Evolutionary conservation across 2,797 vertebrate species (phyloP).

Genomic region (Mionectes olivaceus): DNA sequence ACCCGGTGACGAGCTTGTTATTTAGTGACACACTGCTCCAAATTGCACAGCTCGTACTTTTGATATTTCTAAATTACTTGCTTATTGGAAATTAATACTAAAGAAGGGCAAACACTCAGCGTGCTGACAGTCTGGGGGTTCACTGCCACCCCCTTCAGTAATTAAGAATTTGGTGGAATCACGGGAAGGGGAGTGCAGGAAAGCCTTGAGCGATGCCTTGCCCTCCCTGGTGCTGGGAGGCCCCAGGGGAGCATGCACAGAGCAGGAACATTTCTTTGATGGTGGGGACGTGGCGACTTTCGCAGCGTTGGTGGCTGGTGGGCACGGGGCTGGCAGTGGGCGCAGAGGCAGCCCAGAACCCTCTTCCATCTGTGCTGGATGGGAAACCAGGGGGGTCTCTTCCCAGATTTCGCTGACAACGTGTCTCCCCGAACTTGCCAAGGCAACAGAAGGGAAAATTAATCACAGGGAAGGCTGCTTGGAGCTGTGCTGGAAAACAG

Average conservation of each 20-base stretch:
- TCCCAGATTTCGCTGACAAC: background rate
- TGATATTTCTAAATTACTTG: background rate
- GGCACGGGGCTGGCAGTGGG: background rate
- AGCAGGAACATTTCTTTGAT: rapidly evolving
- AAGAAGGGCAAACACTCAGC: background rate
- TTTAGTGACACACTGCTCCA: slow-evolving; percentile 33
- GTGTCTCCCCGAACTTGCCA: slow-evolving; percentile 16
- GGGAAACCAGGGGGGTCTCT: background rate
- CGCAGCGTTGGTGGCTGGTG: background rate
- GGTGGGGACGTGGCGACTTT: rapidly evolving
- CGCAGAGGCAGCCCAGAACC: background rate
- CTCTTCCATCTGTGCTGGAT: slow-evolving; percentile 9
- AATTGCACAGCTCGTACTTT: background rate
- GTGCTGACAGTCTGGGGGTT: background rate
- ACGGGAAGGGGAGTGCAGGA: background rate
- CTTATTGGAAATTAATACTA: background rate
- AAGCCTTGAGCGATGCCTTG: background rate
- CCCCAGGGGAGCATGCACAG: rapidly evolving
- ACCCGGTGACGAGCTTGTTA: background rate
- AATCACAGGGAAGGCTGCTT: background rate
- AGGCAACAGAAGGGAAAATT: slow-evolving; percentile 38
- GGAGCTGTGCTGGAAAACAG: background rate
- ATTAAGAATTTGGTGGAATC: background rate
- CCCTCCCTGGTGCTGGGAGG: background rate
- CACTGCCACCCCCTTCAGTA: background rate